Base-by-base conservation (phyloP, 1,140 invertebrate species). In the Drosophila pseudoananassae region DNA sequence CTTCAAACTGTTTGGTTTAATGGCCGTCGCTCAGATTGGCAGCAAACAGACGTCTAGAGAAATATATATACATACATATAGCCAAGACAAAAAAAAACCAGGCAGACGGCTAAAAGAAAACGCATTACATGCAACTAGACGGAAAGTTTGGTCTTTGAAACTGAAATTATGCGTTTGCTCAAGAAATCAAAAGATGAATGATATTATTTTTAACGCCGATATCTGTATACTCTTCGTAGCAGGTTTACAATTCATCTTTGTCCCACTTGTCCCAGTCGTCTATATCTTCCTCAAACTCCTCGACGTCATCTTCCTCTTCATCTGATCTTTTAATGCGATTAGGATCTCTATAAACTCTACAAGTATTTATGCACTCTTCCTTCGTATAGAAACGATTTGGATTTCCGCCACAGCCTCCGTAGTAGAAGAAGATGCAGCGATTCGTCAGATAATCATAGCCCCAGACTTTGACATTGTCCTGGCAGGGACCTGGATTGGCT, bases 1-100 rank as follows among this genome's bases (percentile, higher is more conserved):
- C 63, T 79, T 50, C 76, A 76, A 75, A 71, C 54, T 79, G 65
- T 85, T 84, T 73, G 80, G 72, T 66, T 85, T 84, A 84, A 84
- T 84, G 81, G 80, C 49, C 72, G 58, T 45, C 66, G 61, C 55
- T 69, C 81, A 69, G 76, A 84, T 84, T 84, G 80, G 80, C 80
- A 84, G 80, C 81, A 64, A 85, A 76, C 81, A 84, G 80, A 84
- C 80, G 60, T 66, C 65, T 57, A 46, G 14, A 55, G 17, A 71
- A 40, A 60, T 57, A 58, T 55, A 47, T 25, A 15, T 27, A 33
- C 29, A 60, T 57, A 58, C 51, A 47, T 25, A 15, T 27, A 33
- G 7, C 14, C 9, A 57, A 15, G 46, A 33, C 27, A 4, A 40
- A 49, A 46, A 50, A 17, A 12, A 10, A 4, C 20, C 25, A 27